These are phyloP conservation scores for Cartodere bifasciata DNA, from an alignment of 2,888 invertebrate genomes.

Conservation along the genomic window DNA sequence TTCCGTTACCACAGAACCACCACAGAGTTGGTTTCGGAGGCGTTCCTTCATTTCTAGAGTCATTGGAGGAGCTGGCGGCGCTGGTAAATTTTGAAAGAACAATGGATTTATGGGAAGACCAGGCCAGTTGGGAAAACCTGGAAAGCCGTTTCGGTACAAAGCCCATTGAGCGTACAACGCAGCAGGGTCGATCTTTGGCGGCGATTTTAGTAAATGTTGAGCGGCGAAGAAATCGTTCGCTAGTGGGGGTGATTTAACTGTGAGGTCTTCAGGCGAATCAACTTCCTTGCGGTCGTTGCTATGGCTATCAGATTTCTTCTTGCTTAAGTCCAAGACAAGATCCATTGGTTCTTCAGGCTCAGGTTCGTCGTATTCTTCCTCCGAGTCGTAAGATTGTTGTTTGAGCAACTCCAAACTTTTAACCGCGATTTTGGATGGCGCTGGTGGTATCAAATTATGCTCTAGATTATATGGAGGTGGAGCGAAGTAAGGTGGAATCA, in stretches of 20 bases:
- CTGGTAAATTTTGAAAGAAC: conserved; percentile 43
- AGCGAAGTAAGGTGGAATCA: conserved; percentile 18
- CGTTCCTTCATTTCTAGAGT: conserved; percentile 56
- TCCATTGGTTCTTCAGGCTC: conserved; percentile 28
- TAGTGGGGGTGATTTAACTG: conserved; percentile 29
- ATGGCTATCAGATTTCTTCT: conserved; percentile 42
- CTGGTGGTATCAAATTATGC: conserved; percentile 19
- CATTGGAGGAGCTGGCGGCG: conserved; percentile 41
- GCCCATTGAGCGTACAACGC: conserved; percentile 51
- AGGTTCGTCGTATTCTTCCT: conserved; percentile 19
- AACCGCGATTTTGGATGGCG: conserved; percentile 29
- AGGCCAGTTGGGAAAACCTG: conserved; percentile 32
- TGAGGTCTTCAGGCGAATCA: conserved; percentile 36
- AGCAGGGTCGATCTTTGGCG: conserved; percentile 48
- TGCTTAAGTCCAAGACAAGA: conserved; percentile 66
- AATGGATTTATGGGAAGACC: conserved; percentile 54
- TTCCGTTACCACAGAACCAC: conserved; percentile 51
- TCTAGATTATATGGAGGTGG: conserved; percentile 20
- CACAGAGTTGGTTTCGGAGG: conserved; percentile 53
- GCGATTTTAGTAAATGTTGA: conserved; percentile 53
- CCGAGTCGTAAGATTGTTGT: conserved; percentile 38
- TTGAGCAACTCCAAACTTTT: conserved; percentile 51
- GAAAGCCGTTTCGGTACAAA: conserved; percentile 42
- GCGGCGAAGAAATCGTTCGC: conserved; percentile 41
- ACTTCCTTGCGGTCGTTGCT: conserved; percentile 19